Conservation (phyloP, 2,888 invertebrate species). For the Rhimphoctona megacephalus region DNA sequence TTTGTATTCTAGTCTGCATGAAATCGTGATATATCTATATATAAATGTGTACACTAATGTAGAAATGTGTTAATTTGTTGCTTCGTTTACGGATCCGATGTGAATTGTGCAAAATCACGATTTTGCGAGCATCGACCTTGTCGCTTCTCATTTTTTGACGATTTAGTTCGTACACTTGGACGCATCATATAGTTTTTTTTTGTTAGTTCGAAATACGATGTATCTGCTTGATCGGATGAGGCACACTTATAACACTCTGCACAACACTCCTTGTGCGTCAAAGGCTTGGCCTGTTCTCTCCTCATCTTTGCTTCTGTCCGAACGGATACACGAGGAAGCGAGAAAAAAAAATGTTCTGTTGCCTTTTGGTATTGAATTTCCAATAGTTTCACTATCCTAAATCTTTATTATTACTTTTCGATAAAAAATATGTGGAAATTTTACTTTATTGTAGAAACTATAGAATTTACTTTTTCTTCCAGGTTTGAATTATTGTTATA, state of each 20-base stretch:
- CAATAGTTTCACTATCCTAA: not conserved
- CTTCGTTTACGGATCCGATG: constrained; percentile 32
- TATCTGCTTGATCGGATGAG: constrained; percentile 62
- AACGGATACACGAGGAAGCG: constrained; percentile 33
- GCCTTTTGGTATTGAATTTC: not conserved
- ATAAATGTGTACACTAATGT: not conserved
- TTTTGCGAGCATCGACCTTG: constrained; percentile 64
- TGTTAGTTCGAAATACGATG: constrained; percentile 61
- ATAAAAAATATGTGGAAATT: not conserved
- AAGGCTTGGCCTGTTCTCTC: constrained; percentile 61
- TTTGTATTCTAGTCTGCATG: constrained; percentile 9
- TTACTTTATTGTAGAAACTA: not conserved
- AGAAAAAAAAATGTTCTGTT: not conserved
- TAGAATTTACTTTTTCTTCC: not conserved
- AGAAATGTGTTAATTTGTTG: constrained; percentile 50
- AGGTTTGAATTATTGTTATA: not conserved
- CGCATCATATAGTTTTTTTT: constrained; percentile 49
- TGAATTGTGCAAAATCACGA: constrained; percentile 44
- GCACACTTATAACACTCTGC: constrained; percentile 56
- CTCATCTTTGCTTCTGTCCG: constrained; percentile 39
- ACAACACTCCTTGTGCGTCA: constrained; percentile 40
- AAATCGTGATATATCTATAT: not conserved
- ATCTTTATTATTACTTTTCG: not conserved
- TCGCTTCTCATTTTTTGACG: constrained; percentile 29
- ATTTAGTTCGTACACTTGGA: not conserved